Evolutionary conservation across 2,113 vertebrate species (phyloP).

Genomic region (Eurystomus gularis): DNA sequence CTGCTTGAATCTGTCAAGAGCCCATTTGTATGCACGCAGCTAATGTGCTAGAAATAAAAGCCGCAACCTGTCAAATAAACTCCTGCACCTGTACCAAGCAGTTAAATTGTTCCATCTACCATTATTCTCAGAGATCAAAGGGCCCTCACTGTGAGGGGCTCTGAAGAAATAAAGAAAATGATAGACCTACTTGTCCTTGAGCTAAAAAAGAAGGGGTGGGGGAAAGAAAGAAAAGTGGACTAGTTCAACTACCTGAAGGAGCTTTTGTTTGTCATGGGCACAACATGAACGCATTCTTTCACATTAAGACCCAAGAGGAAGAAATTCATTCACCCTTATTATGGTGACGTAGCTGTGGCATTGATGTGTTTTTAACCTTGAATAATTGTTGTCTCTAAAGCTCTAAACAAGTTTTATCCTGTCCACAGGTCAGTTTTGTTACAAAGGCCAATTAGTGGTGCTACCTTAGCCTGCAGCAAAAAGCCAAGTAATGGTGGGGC

Average conservation of each 20-base stretch:
- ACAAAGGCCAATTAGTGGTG: constrained; percentile 97
- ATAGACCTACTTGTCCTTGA: constrained; percentile 75
- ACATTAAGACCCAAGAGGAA: constrained; percentile 77
- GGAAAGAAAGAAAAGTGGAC: constrained; percentile 34
- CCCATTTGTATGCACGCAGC: constrained; percentile 72
- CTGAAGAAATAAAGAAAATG: constrained; percentile 71
- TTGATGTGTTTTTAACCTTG: constrained; percentile 85
- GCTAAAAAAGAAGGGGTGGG: constrained; percentile 48
- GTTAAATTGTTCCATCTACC: constrained; percentile 79
- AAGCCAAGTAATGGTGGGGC: constrained; percentile 91
- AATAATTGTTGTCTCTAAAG: constrained; percentile 89
- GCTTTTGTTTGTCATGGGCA: constrained; percentile 76
- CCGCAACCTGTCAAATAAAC: constrained; percentile 77
- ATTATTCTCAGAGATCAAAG: constrained; percentile 81
- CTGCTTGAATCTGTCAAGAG: constrained; percentile 76
- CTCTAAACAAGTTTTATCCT: constrained; percentile 93
- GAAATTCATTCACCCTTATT: constrained; percentile 81
- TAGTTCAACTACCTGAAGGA: constrained; percentile 76
- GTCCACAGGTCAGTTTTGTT: constrained; percentile 98
- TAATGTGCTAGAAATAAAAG: constrained; percentile 82
- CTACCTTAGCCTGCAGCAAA: constrained; percentile 98
- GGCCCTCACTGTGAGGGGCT: constrained; percentile 69
- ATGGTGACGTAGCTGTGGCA: constrained; percentile 77
- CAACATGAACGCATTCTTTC: constrained; percentile 78
- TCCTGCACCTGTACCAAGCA: constrained; percentile 79